Base-by-base conservation (phyloP, 2,113 vertebrate genomes). In the Callospermophilus lateralis region DNA sequence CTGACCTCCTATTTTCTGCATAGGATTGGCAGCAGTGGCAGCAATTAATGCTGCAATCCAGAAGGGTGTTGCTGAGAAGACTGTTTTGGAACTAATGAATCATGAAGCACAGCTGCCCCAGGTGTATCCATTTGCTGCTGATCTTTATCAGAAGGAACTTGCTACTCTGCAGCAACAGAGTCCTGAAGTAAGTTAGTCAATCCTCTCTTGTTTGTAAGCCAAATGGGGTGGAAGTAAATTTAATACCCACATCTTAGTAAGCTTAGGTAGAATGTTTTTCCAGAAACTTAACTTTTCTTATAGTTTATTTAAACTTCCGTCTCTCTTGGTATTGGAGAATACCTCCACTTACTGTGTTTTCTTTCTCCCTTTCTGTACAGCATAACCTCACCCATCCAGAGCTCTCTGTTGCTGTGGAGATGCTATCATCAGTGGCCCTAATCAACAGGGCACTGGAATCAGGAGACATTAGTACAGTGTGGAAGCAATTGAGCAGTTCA, bases 381-480 rank as follows among this genome's bases (percentile, higher is more conserved):
- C 99, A 99, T 53, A 99, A 98, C 51, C 99, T 99, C 97, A 99
- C 98, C 1, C 99, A 99, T 92, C 98, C 99, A 0, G 99, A 99
- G 95, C 98, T 99, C 77, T 98, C 99, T 0, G 99, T 99, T 65
- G 99, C 99, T 0, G 99, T 99, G 96, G 99, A 99, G 98, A 99
- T 99, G 99, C 98, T 99, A 98, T 99, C 99, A 0, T 99, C 99
- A 0, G 99, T 99, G 98, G 99, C 99, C 89, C 98, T 99, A 73
- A 99, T 99, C 98, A 99, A 99, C 74, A 98, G 99, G 95, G 99
- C 99, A 0, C 97, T 99, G 98, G 99, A 99, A 20, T 99, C 99
- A 0, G 99, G 99, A 1, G 99, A 99, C 98, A 95, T 98, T 89
- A 98, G 95, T 0, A 99, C 99, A 0, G 99, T 99, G 58, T 99